Evolutionary conservation across 2,888 invertebrate species (phyloP).

Genomic region (Leptopilina myrica): DNA sequence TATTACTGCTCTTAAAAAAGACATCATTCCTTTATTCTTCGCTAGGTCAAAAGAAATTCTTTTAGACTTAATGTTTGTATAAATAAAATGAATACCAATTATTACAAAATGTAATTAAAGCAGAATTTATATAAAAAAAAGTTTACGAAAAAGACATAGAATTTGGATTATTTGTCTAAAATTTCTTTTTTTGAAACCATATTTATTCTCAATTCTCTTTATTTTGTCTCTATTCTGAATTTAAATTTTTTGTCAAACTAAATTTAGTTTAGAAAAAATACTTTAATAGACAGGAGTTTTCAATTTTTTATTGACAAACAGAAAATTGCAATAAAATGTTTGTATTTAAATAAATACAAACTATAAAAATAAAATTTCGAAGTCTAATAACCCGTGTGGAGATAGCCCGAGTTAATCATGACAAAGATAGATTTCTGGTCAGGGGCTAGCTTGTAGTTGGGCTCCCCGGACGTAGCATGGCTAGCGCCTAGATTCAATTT

Average conservation of each 20-base stretch:
- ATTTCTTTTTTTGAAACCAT: not conserved
- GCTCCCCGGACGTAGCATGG: no score
- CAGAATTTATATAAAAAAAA: not conserved
- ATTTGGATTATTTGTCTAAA: not conserved
- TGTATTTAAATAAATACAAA: no score
- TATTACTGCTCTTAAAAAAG: not conserved
- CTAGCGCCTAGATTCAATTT: no score
- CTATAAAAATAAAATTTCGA: no score
- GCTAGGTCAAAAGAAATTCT: not conserved
- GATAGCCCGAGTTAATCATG: no score
- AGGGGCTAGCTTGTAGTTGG: no score
- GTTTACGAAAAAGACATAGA: not conserved
- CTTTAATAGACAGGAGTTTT: not conserved
- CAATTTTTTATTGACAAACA: not conserved
- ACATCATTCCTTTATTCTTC: not conserved
- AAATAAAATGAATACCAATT: not conserved
- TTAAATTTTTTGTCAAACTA: not conserved
- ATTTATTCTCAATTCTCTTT: not conserved
- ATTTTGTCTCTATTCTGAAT: slow-evolving; percentile 13
- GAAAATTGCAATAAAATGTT: not conserved
- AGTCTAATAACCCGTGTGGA: no score
- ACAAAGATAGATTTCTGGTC: no score
- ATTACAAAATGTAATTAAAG: slow-evolving; percentile 19
- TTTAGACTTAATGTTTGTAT: not conserved
- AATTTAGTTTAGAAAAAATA: not conserved